Conservation (phyloP, 2,888 invertebrate species). For the Ectemnius continuus region DNA sequence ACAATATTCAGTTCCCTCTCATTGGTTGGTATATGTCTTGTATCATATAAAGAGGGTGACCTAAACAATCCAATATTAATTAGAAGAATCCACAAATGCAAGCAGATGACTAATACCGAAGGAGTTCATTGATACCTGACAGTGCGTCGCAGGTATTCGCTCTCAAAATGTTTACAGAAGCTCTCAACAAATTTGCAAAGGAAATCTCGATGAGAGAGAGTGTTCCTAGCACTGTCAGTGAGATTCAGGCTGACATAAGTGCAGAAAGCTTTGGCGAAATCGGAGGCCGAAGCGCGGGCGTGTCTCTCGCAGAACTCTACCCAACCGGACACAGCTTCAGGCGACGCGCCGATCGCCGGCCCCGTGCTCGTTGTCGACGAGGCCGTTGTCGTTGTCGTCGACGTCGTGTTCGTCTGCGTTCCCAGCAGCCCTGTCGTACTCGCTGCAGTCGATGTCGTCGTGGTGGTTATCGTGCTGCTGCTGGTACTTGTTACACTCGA, state of each 20-base stretch:
- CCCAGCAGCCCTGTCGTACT: slow-evolving; percentile 24
- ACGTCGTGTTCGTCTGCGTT: slow-evolving; percentile 29
- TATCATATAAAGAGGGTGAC: slow-evolving; percentile 70
- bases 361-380: slow-evolving; percentile 55
- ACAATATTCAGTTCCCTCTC: slow-evolving; percentile 65
- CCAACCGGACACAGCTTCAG: slow-evolving; percentile 85
- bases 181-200: slow-evolving; percentile 90
- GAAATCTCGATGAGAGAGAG: slow-evolving; percentile 87
- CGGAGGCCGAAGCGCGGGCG: slow-evolving; percentile 90
- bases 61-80: slow-evolving; percentile 45
- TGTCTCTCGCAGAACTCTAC: slow-evolving; percentile 93
- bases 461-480: slow-evolving; percentile 5
- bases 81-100: too few species aligned
- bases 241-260: slow-evolving; percentile 87
- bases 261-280: slow-evolving; percentile 92
- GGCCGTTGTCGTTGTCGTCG: slow-evolving; percentile 42
- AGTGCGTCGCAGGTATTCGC: slow-evolving; percentile 83
- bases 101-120: too few species aligned
- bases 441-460: slow-evolving; percentile 5
- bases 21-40: slow-evolving; percentile 57
- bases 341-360: slow-evolving; percentile 74
- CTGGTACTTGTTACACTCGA: slow-evolving; percentile 10
- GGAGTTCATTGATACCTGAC: slow-evolving; percentile 63
- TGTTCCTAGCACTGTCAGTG: slow-evolving; percentile 83
- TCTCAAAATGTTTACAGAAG: slow-evolving; percentile 91